Evolutionary conservation across 2,113 vertebrate species (phyloP).

Genomic region (Misgurnus mizolepis): DNA sequence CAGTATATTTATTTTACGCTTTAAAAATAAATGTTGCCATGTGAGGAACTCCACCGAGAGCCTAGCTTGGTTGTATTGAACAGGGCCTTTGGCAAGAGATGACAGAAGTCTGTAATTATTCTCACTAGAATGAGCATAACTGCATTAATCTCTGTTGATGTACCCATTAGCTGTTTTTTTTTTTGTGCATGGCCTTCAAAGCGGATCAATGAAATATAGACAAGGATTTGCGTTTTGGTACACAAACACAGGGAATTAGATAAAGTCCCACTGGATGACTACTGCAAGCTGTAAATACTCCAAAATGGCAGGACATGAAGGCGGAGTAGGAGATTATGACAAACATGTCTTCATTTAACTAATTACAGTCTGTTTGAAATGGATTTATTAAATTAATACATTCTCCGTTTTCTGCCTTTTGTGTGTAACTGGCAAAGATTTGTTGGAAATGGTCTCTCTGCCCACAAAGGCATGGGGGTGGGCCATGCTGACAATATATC

Average conservation of each 20-base stretch:
- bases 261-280: conserved; percentile 13
- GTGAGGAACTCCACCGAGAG: conserved; percentile 21
- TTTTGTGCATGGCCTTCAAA: conserved; percentile 3
- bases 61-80: conserved; percentile 22
- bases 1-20: background rate
- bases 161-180: conserved; percentile 17
- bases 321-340: conserved; percentile 2
- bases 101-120: conserved; percentile 32
- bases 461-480: background rate
- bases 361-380: conserved; percentile 31
- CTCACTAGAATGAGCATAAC: conserved; percentile 30
- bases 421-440: background rate
- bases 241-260: conserved; percentile 33
- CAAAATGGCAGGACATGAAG: conserved; percentile 28
- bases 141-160: conserved; percentile 19
- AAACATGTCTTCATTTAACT: conserved; percentile 38
- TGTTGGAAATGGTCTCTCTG: background rate
- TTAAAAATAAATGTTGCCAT: conserved; percentile 10
- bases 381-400: conserved; percentile 9
- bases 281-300: background rate
- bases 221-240: conserved; percentile 9
- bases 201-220: conserved; percentile 20
- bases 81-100: conserved; percentile 12
- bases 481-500: conserved; percentile 44
- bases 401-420: background rate